Evolutionary conservation across 2,888 invertebrate species (phyloP).

Genomic region (Morpho achilles): DNA sequence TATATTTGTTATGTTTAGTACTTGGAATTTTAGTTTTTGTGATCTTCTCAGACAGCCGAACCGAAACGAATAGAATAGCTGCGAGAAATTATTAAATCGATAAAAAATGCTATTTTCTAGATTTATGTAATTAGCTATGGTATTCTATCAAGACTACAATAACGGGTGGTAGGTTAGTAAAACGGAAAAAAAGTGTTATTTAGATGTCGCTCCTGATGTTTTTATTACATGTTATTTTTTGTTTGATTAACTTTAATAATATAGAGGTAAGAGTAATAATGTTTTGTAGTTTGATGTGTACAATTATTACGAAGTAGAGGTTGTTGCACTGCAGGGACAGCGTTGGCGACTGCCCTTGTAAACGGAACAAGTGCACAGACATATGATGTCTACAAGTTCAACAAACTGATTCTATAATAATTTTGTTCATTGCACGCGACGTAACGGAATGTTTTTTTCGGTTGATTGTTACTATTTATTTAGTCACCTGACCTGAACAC

Average conservation of each 20-base stretch:
- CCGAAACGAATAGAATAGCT: conserved; percentile 30
- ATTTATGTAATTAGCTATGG: conserved; percentile 19
- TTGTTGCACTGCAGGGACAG: conserved; percentile 60
- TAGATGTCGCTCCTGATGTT: conserved; percentile 13
- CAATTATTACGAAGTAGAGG: conserved; percentile 73
- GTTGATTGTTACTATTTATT: conserved; percentile 1
- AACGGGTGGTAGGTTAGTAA: conserved; percentile 7
- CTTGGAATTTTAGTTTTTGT: conserved; percentile 30
- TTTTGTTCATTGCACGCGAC: conserved; percentile 16
- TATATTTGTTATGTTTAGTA: conserved; percentile 22
- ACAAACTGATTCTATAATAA: conserved; percentile 57
- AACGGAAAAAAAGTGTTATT: conserved; percentile 14
- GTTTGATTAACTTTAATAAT: background rate
- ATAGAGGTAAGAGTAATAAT: background rate
- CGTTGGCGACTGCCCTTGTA: conserved; percentile 42
- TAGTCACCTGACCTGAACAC: background rate
- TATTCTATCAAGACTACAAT: conserved; percentile 18
- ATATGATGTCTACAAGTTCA: conserved; percentile 62
- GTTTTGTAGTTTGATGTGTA: too few relatives aligned
- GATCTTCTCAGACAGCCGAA: conserved; percentile 31
- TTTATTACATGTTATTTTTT: conserved; percentile 7
- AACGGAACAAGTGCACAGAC: conserved; percentile 55
- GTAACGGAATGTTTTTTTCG: conserved; percentile 1
- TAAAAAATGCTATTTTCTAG: conserved; percentile 25
- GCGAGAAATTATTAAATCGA: conserved; percentile 28